Evolutionary conservation across 2,113 vertebrate genomes (phyloP), one percentile per base, ranked within the genome.

Genomic region (Dromaius novaehollandiae): DNA sequence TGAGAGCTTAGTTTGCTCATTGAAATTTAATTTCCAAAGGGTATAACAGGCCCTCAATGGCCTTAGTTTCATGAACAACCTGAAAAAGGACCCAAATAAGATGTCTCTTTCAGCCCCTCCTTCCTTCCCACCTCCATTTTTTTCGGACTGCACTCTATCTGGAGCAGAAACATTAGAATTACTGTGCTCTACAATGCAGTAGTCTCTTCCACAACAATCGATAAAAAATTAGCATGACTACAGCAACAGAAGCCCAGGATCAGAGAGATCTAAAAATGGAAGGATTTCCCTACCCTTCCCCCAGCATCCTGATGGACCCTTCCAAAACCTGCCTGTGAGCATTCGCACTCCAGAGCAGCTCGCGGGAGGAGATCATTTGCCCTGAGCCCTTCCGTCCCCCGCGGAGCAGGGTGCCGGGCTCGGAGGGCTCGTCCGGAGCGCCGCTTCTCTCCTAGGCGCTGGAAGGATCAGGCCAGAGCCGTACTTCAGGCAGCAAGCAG

Each of bases 311-410:
- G 53, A 93, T 42, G 70, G 92, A 66, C 70, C 46, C 74, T 82
- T 89, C 65, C 69, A 86, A 94, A 93, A 90, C 22, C 58, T 28
- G 53, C 15, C 9, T 20, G 55, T 38, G 85, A 97, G 92, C 63
- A 89, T 80, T 82, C 87, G 36, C 64, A 87, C 89, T 95, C 93
- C 60, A 81, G 61, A 22, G 64, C 73, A 86, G 56, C 53, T 89
- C 66, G 77, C 82, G 78, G 74, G 22, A 92, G 34, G 74, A 87
- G 53, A 85, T 64, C 70, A 80, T 87, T 90, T 80, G 91, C 78
- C 56, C 85, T 44, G 9, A 80, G 82, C 36, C 28, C 36, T 82
- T 28, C 32, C 63, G 51, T 3, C 58, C 63, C 78, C 46, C 86
- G 16, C 8, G 10, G 21, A 64, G 64, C 63, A 86, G 7, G 25